Conservation (phyloP, 2,797 vertebrate genomes). For the Trematomus bernacchii region DNA sequence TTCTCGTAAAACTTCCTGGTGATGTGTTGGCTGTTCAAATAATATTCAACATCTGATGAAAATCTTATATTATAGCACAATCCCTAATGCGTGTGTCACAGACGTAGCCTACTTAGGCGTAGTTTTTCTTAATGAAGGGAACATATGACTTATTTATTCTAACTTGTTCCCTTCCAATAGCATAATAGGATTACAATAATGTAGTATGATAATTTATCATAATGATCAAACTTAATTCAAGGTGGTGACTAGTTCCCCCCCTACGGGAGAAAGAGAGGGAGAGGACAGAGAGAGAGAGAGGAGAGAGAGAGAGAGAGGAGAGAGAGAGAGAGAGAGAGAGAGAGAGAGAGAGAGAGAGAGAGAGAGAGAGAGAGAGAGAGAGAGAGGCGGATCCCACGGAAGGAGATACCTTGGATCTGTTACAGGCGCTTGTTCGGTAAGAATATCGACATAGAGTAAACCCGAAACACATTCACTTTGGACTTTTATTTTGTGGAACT, state of each 20-base stretch:
- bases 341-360: slow-evolving; percentile 14
- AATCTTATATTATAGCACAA: neutral
- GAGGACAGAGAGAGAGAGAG: slow-evolving; percentile 13
- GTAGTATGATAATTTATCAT: slow-evolving; percentile 1
- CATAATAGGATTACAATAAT: neutral
- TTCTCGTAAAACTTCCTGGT: slow-evolving; percentile 34
- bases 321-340: slow-evolving; percentile 9
- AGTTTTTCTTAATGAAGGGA: neutral
- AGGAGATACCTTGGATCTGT: slow-evolving; percentile 26
- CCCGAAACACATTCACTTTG: neutral
- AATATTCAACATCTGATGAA: neutral
- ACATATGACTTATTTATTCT: neutral
- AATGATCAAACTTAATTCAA: slow-evolving; percentile 19
- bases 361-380: slow-evolving; percentile 13
- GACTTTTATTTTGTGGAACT: neutral
- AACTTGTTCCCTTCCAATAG: neutral
- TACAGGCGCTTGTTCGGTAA: slow-evolving; percentile 2
- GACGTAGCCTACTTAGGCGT: too few relatives aligned
- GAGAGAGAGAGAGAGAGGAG: slow-evolving; percentile 10
- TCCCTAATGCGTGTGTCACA: neutral
- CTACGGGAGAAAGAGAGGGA: slow-evolving; percentile 5
- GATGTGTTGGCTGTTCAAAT: slow-evolving; percentile 8
- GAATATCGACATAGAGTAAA: neutral
- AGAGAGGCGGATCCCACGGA: neutral
- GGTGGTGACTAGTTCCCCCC: slow-evolving; percentile 9